These are phyloP conservation scores for Arremon brunneinucha DNA, from an alignment of 2,797 vertebrate genomes.

Conservation along the genomic window DNA sequence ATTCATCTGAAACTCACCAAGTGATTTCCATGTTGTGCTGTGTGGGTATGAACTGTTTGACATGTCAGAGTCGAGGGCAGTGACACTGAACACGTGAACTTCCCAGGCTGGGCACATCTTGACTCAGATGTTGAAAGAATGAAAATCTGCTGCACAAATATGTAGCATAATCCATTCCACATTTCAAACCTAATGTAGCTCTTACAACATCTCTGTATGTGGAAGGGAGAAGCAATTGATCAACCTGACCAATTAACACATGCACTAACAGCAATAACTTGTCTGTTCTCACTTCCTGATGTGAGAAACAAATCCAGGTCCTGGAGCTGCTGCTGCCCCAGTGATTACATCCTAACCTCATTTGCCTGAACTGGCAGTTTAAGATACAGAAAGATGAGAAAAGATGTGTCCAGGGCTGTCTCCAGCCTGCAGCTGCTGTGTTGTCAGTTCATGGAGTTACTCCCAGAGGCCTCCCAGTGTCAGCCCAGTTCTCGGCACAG, in stretches of 20 bases:
- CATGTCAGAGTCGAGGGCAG: neutral
- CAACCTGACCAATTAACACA: neutral
- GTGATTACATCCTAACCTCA: neutral
- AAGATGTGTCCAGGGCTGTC: neutral
- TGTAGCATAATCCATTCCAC: slow-evolving; percentile 28
- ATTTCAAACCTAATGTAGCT: neutral
- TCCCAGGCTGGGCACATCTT: neutral
- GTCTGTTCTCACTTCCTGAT: neutral
- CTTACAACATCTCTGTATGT: neutral
- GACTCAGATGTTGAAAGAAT: neutral
- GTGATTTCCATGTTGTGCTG: neutral
- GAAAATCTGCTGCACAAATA: neutral
- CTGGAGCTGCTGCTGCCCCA: neutral
- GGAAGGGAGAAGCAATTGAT: neutral
- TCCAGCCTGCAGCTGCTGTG: neutral
- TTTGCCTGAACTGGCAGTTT: neutral
- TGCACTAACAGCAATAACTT: slow-evolving; percentile 48
- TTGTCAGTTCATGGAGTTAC: neutral
- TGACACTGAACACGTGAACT: rapidly evolving
- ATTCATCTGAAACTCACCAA: neutral
- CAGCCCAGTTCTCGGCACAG: neutral
- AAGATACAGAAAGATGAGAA: neutral
- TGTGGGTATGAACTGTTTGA: neutral
- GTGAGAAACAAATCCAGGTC: neutral
- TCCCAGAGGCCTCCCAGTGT: neutral